phyloP scores from a whole-genome alignment of 1,140 invertebrate genomes.

The Eurosta solidaginis region DNA sequence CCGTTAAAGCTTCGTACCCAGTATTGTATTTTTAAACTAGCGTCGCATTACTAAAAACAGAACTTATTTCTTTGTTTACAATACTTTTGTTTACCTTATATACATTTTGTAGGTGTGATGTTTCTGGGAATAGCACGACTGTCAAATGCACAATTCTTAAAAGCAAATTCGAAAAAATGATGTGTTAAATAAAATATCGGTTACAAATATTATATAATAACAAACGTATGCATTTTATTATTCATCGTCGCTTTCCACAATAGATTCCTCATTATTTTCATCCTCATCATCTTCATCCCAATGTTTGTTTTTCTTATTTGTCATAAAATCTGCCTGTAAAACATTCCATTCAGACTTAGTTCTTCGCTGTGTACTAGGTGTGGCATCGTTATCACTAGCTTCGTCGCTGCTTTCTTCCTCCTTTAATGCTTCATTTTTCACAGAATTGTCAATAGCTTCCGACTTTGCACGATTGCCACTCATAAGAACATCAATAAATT shows the following conservation, averaged over 20 bases:
- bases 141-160: constrained; percentile 25
- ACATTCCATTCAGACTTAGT: constrained; percentile 65
- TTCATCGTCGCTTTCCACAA: constrained; percentile 14
- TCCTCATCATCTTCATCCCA: constrained; percentile 79
- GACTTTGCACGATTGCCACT: constrained; percentile 68
- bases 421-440: constrained; percentile 60
- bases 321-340: constrained; percentile 82
- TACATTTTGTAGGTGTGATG: constrained; percentile 22
- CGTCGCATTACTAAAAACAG: no score
- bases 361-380: constrained; percentile 19
- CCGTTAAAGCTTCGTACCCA: no score
- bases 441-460: constrained; percentile 63
- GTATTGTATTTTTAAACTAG: no score
- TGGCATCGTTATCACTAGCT: constrained; percentile 39
- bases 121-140: constrained; percentile 30
- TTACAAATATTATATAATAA: background rate
- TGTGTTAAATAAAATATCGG: background rate
- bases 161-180: constrained; percentile 12
- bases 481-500: constrained; percentile 84
- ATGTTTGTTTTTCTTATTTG: constrained; percentile 86
- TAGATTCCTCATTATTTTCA: constrained; percentile 48
- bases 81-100: no score
- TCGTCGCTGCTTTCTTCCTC: constrained; percentile 58
- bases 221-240: constrained; percentile 28
- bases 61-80: no score